Conservation (phyloP, 2,888 invertebrate species). For the Petrophora chlorosata region DNA sequence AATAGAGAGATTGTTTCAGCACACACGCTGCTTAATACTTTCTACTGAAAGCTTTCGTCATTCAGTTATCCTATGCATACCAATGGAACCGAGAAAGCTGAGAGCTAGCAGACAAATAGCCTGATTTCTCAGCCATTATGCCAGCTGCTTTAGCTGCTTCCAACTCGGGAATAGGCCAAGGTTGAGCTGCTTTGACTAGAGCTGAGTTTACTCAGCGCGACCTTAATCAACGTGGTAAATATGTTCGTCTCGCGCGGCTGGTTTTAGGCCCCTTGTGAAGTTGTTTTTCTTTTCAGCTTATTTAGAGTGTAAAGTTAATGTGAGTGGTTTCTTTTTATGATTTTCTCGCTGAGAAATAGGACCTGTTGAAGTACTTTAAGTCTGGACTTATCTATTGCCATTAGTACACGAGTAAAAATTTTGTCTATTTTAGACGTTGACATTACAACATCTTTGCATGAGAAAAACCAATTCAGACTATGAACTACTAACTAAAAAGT, state of each 20-base stretch:
- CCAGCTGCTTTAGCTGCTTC: not conserved
- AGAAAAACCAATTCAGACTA: too few relatives aligned
- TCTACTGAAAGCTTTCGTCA: slow-evolving; percentile 4
- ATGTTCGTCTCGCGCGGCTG: not conserved
- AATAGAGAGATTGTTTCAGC: not conserved
- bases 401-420: too few relatives aligned
- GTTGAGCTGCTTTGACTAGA: slow-evolving; percentile 4
- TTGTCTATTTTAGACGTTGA: too few relatives aligned
- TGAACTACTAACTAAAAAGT: too few relatives aligned
- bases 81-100: slow-evolving; percentile 3
- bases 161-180: slow-evolving; percentile 11
- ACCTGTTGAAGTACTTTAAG: not conserved
- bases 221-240: slow-evolving; percentile 21
- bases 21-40: not conserved
- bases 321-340: not conserved
- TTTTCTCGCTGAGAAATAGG: too few relatives aligned
- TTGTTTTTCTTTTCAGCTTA: slow-evolving; percentile 7
- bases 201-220: slow-evolving; percentile 11
- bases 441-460: too few relatives aligned
- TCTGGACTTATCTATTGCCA: not conserved
- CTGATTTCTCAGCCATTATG: slow-evolving; percentile 7
- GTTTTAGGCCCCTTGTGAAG: not conserved
- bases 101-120: slow-evolving; percentile 15
- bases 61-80: slow-evolving; percentile 11
- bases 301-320: too few relatives aligned